These are phyloP conservation scores for Tupiocoris notatus DNA, from an alignment of 2,888 invertebrate species.

Conservation along the genomic window DNA sequence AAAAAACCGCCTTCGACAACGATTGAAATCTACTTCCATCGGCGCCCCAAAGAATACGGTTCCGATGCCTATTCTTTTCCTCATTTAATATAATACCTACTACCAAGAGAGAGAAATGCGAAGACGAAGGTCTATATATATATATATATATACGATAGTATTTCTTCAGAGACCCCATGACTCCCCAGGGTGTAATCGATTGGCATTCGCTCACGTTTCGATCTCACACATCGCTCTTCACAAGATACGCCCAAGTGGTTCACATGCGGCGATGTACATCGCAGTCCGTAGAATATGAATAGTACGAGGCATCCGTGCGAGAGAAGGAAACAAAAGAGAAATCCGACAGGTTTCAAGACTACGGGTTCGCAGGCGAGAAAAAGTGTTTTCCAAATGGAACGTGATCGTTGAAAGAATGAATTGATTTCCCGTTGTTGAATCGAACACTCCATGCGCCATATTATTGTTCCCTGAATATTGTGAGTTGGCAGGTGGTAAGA, in stretches of 20 bases:
- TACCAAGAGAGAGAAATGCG: not conserved
- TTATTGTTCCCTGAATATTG: too few species aligned
- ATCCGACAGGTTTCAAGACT: conserved; percentile 15
- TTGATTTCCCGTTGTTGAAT: conserved; percentile 21
- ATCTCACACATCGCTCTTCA: conserved; percentile 23
- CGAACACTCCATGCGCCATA: too few species aligned
- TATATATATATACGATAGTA: not conserved
- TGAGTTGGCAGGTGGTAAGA: too few species aligned
- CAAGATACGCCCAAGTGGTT: not conserved
- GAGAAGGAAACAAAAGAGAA: conserved; percentile 7
- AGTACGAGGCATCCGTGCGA: not conserved
- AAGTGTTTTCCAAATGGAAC: conserved; percentile 15
- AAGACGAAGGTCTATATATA: too few species aligned
- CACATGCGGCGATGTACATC: conserved; percentile 7
- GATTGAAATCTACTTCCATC: conserved; percentile 34
- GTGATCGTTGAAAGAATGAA: conserved; percentile 9
- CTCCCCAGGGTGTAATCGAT: conserved; percentile 37
- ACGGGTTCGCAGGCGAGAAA: not conserved
- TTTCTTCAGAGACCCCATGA: conserved; percentile 17
- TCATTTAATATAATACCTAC: too few species aligned
- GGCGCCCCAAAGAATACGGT: too few species aligned
- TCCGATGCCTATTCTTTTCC: too few species aligned
- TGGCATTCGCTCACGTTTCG: conserved; percentile 34
- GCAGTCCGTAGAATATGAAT: not conserved
- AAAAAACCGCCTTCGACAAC: conserved; percentile 28